Conservation (phyloP, 92 coral and sea anemone species). For the Blastomussa wellsi region DNA sequence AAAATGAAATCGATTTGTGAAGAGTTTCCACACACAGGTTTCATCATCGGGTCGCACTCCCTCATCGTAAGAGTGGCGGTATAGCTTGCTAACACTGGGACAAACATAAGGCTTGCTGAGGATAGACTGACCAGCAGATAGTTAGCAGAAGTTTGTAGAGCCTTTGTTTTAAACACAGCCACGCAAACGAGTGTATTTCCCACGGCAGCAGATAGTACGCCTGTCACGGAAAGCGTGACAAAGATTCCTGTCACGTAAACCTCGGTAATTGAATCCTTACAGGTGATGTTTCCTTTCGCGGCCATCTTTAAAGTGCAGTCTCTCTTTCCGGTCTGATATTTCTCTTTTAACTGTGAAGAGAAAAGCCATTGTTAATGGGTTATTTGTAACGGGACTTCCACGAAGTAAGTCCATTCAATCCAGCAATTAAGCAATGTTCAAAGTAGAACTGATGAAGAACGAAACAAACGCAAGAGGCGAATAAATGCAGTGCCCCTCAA, state of each 20-base stretch:
- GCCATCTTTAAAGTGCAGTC: neutral
- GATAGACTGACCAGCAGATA: slow-evolving; percentile 38
- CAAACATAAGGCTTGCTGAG: slow-evolving; percentile 27
- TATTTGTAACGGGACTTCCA: neutral
- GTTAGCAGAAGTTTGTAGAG: slow-evolving; percentile 36
- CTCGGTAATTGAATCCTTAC: neutral
- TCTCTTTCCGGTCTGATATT: neutral
- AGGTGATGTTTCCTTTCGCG: neutral
- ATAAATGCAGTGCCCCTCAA: too few species aligned
- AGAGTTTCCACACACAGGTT: neutral
- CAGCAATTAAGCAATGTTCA: neutral
- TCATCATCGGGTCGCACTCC: neutral
- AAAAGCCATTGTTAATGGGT: neutral
- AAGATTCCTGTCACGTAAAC: slow-evolving; percentile 14
- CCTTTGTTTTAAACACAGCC: slow-evolving; percentile 27
- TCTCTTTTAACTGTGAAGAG: neutral
- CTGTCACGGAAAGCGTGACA: slow-evolving; percentile 15
- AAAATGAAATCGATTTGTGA: slow-evolving; percentile 18
- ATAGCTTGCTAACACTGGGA: slow-evolving; percentile 12
- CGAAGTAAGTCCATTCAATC: neutral
- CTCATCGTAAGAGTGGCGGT: slow-evolving; percentile 19
- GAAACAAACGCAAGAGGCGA: too few species aligned
- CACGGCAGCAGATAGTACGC: neutral
- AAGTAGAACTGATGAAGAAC: too few species aligned
- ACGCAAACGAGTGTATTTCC: slow-evolving; percentile 37